Base-by-base conservation (phyloP, 2,888 invertebrate species). In the Cotesia congregata region DNA sequence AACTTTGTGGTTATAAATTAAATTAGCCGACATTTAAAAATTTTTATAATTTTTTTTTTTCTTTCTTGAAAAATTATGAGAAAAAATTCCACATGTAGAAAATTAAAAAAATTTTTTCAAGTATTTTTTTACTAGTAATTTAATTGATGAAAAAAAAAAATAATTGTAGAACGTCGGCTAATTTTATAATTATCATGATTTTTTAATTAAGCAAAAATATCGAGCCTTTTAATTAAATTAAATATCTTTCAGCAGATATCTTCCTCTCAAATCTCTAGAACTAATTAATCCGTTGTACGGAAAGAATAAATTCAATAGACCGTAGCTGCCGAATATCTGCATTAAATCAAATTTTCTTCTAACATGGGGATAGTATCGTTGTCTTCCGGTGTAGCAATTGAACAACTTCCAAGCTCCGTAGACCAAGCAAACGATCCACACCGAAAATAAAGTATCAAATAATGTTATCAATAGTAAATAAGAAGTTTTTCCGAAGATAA, bases 291-390 rank as follows among this genome's bases (percentile, higher is more conserved):
- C 86, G 61, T 87, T 86, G 15, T 84, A 85, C 0, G 87, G 87
- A 70, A 87, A 87, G 1, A 87, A 74, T 62, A 86, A 65, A 74
- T 87, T 87, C 6, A 78, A 81, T 6, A 86, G 74, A 39, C 87
- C 85, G 39, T 86, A 85, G 74, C 81, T 86, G 9, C 87, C 87
- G 76, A 87, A 87, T 30, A 87, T 83, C 20, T 87, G 85, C 39
- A 75, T 78, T 1, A 84, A 20, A 74, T 79, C 79, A 67, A 83
- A 80, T 77, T 80, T 80, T 15, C 75, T 83, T 17, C 80, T 76
- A 4, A 79, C 67, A 70, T 85, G 76, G 7, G 83, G 84, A 76
- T 81, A 83, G 38, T 87, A 87, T 38, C 79, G 77, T 70, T 87
- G 86, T 72, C 80, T 85, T 5, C 86, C 87, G 0, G 78, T 74